Evolutionary conservation across 2,888 invertebrate genomes (phyloP).

Genomic region (Apamea sordens): DNA sequence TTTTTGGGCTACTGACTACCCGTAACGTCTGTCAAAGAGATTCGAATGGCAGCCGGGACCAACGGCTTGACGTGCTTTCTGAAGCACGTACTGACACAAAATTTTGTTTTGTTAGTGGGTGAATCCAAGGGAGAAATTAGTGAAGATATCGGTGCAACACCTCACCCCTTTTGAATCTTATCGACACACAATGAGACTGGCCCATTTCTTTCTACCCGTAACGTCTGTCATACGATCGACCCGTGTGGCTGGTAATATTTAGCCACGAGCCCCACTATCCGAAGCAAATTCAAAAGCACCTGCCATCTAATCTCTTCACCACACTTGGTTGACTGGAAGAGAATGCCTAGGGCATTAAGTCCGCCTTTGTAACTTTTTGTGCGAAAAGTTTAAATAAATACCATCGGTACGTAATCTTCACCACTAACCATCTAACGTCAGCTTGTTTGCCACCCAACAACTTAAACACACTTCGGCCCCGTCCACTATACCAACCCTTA

Average conservation of each 20-base stretch:
- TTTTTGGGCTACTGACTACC: too few species aligned
- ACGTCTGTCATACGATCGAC: too few species aligned
- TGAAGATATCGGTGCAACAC: background rate
- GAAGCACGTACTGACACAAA: background rate
- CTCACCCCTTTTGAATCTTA: background rate
- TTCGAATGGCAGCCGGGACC: background rate
- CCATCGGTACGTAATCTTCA: background rate
- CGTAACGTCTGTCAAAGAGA: background rate
- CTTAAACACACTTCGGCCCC: background rate
- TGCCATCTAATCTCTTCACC: too few species aligned
- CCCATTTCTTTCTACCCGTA: too few species aligned
- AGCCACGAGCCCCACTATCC: background rate
- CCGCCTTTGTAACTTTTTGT: too few species aligned
- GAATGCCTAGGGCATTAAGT: too few species aligned
- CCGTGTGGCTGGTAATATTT: too few species aligned
- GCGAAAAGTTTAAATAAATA: too few species aligned
- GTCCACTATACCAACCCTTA: constrained; percentile 13
- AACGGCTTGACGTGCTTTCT: background rate
- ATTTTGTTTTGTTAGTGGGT: background rate
- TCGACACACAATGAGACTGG: background rate
- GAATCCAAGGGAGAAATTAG: background rate
- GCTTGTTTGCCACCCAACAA: background rate
- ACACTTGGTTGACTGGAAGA: too few species aligned
- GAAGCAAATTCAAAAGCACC: too few species aligned
- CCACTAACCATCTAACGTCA: background rate